Evolutionary conservation across 2,113 vertebrate genomes (phyloP).

Genomic region (Paramormyrops kingsleyae): DNA sequence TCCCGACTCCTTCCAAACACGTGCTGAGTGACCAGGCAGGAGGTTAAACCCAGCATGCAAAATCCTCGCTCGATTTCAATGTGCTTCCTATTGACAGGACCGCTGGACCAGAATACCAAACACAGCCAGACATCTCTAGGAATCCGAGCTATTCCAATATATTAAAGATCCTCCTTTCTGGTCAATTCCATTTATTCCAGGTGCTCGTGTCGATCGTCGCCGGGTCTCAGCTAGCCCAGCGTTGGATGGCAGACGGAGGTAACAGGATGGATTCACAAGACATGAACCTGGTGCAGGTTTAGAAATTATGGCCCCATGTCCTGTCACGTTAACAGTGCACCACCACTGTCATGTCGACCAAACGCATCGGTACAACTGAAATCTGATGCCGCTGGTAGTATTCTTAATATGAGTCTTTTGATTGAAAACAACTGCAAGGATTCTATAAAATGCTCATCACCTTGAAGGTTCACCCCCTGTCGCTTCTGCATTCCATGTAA

Average conservation of each 20-base stretch:
- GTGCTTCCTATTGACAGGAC: constrained; percentile 21
- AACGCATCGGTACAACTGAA: neutral
- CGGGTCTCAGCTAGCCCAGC: neutral
- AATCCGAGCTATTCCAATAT: constrained; percentile 10
- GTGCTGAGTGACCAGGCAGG: neutral
- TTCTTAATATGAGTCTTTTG: constrained; percentile 26
- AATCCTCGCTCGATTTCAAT: constrained; percentile 17
- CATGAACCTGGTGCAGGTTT: neutral
- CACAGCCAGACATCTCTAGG: constrained; percentile 13
- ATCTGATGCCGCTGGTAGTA: neutral
- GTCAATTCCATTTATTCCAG: constrained; percentile 8
- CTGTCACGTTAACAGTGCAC: neutral
- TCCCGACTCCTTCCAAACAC: neutral
- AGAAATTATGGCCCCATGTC: neutral
- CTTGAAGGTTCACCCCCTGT: neutral
- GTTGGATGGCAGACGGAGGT: neutral
- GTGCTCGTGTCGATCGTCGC: constrained; percentile 17
- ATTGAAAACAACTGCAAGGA: neutral
- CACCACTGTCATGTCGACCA: neutral
- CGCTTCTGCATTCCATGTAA: neutral
- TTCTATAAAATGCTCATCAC: neutral
- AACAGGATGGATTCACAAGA: neutral
- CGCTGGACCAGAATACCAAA: constrained; percentile 12
- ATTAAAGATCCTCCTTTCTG: constrained; percentile 6
- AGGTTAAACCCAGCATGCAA: neutral